These are phyloP conservation scores for Augochlorella aurata DNA, from an alignment of 2,888 invertebrate genomes.

Conservation along the genomic window DNA sequence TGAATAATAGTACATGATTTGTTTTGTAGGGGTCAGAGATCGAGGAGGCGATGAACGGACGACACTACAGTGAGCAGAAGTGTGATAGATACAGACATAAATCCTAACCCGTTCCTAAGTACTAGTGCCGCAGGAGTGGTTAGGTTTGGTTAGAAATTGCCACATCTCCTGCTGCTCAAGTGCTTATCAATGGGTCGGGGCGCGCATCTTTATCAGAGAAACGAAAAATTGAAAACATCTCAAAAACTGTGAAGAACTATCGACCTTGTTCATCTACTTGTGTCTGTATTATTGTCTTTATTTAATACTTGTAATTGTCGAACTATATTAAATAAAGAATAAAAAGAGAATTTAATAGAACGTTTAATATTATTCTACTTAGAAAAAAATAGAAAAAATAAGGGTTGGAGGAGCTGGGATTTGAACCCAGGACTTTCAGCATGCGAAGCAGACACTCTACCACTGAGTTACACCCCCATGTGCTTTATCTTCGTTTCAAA, in stretches of 20 bases:
- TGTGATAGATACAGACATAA: constrained; percentile 22
- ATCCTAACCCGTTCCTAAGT: constrained; percentile 92
- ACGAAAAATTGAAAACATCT: neutral
- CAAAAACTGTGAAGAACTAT: neutral
- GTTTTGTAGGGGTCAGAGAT: constrained; percentile 15
- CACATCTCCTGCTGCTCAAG: constrained; percentile 94
- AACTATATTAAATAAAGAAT: constrained; percentile 1
- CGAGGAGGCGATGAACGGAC: neutral
- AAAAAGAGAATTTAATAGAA: neutral
- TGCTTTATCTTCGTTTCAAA: neutral
- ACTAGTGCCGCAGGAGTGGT: constrained; percentile 96
- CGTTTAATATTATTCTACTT: neutral
- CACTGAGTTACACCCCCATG: constrained; percentile 81
- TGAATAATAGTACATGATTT: neutral
- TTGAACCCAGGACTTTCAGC: constrained; percentile 82
- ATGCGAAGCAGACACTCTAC: constrained; percentile 82
- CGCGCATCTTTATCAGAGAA: constrained; percentile 70
- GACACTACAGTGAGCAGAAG: constrained; percentile 1
- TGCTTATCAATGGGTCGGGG: constrained; percentile 91
- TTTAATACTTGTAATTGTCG: neutral
- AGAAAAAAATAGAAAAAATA: constrained; percentile 26
- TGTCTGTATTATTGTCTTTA: no score
- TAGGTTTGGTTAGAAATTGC: constrained; percentile 81
- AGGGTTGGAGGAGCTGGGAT: constrained; percentile 79
- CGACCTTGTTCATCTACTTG: neutral